Conservation (phyloP, 2,797 vertebrate species). For the Cyclopterus lumpus region DNA sequence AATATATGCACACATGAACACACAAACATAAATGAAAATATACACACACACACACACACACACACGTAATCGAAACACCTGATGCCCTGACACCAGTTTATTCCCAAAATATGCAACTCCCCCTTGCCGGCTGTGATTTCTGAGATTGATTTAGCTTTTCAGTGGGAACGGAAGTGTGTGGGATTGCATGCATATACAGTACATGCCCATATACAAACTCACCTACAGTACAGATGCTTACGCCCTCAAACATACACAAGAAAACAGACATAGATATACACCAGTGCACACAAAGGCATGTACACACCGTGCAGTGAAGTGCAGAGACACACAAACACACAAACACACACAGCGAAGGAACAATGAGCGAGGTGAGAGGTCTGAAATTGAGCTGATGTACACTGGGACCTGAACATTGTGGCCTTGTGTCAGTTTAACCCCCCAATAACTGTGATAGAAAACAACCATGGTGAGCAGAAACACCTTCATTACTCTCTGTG, state of each 20-base stretch:
- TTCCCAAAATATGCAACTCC: conserved; percentile 43
- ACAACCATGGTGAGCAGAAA: conserved; percentile 46
- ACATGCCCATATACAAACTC: background rate
- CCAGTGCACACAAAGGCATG: background rate
- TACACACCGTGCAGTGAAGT: background rate
- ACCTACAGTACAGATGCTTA: background rate
- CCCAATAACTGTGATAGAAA: conserved; percentile 52
- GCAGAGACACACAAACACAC: conserved; percentile 20
- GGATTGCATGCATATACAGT: background rate
- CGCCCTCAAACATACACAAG: conserved; percentile 9
- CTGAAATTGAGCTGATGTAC: conserved; percentile 69
- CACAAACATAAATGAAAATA: conserved; percentile 11
- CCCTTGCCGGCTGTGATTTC: conserved; percentile 23
- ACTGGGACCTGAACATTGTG: conserved; percentile 59
- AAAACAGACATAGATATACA: background rate
- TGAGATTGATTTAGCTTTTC: conserved; percentile 41
- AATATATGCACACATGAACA: conserved; percentile 27
- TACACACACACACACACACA: conserved; percentile 23
- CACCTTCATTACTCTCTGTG: conserved; percentile 54
- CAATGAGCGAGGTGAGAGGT: conserved; percentile 63
- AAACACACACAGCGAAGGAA: conserved; percentile 9
- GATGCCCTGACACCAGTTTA: conserved; percentile 51
- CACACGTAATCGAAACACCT: conserved; percentile 42
- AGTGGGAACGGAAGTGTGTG: background rate
- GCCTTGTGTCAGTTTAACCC: conserved; percentile 67